Base-by-base conservation (phyloP, 2,888 invertebrate species). In the Eumacrocentrus americanus region DNA sequence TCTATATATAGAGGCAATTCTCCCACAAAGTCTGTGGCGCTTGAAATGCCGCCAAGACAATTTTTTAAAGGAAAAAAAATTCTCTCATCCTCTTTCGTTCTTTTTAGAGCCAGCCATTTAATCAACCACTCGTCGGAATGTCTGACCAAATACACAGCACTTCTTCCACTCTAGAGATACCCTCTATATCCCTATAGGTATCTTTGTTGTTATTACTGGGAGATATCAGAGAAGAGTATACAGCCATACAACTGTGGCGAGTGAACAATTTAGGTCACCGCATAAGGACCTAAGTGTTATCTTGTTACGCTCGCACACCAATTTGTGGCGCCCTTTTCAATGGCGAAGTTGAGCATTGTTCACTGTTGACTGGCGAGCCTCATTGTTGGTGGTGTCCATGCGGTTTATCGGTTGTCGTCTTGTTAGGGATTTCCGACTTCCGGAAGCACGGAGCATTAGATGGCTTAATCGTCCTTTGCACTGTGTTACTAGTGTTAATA, bases 341-440 rank as follows among this genome's bases (percentile, higher is more conserved):
- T 44, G 14, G 25, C 42, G 35, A 12, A 57, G 53, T 40, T 42
- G 18, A 40, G 37, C 22, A 60, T 60, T 58, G 51, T 54, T 22
- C 47, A 40, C 38, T n/a, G 42, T 14, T 4, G 35, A 11, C 34
- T 46, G 48, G 38, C 38, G 37, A 54, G 46, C n/a, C 34, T 23
- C 25, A 52, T 59, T 62, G 56, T 62, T 34, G 35, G 58, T 42
- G 29, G 37, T 58, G 18, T 23, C 23, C 42, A 53, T n/a, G 29
- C 34, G 58, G 37, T 56, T 65, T 53, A 57, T 54, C 44, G 38
- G n/a, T n/a, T n/a, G n/a, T n/a, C n/a, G 20, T 40, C 37, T 22
- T 48, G 57, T 58, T 51, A 18, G 20, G 55, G 50, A 58, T 53
- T 62, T 64, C 55, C 60, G 60, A 60, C 44, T 55, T 35, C 44